Evolutionary conservation across 2,888 invertebrate genomes (phyloP).

Genomic region (Drosophila eohydei): DNA sequence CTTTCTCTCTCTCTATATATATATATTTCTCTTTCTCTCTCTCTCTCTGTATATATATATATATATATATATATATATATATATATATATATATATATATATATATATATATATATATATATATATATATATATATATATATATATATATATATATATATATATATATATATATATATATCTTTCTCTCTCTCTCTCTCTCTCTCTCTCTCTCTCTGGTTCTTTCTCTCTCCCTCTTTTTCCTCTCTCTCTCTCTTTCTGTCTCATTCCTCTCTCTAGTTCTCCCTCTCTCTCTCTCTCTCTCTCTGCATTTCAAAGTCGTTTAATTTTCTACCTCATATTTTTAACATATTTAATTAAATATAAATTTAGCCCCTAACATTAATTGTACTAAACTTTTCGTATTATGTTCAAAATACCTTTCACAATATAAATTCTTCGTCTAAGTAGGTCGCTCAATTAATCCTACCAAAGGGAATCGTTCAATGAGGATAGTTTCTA

Average conservation of each 20-base stretch:
- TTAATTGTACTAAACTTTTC: neutral
- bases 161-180: neutral
- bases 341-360: no score
- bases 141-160: neutral
- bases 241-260: no score
- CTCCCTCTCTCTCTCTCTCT: no score
- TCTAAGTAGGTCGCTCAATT: conserved; percentile 15
- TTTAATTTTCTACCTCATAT: no score
- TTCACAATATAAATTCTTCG: neutral
- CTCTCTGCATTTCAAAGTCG: no score
- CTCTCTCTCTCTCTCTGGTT: neutral
- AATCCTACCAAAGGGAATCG: neutral
- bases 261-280: no score
- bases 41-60: no score
- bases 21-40: no score
- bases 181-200: neutral
- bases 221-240: no score
- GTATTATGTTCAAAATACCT: neutral
- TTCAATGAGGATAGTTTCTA: neutral
- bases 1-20: no score
- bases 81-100: neutral
- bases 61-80: no score
- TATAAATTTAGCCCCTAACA: no score
- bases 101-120: neutral
- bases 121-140: neutral